Conservation (phyloP, 2,888 invertebrate species). For the Diplolepis rosae region DNA sequence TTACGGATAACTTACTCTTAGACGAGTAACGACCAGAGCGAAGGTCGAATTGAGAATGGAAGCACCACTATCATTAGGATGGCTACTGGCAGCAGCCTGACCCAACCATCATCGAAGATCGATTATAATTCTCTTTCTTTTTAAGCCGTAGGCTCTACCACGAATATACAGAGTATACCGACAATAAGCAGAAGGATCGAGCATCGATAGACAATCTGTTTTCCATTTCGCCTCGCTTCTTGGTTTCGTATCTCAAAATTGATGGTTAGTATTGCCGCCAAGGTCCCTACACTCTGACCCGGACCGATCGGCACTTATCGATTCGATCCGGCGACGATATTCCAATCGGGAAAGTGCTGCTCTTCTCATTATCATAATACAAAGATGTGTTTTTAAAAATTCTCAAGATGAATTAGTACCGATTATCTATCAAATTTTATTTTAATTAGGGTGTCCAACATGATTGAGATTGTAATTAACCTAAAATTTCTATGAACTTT, state of each 20-base stretch:
- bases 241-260: conserved; percentile 50
- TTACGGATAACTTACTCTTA: conserved; percentile 47
- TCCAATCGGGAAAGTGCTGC: conserved; percentile 8
- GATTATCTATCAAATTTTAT: too few species aligned
- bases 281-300: conserved; percentile 43
- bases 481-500: too few species aligned
- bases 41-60: conserved; percentile 48
- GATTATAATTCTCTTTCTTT: conserved; percentile 51
- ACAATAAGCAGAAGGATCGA: conserved; percentile 33
- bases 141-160: conserved; percentile 30
- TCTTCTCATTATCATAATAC: too few species aligned
- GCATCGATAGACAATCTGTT: conserved; percentile 46
- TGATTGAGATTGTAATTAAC: too few species aligned
- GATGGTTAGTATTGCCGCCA: conserved; percentile 51
- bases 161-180: conserved; percentile 34
- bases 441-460: too few species aligned
- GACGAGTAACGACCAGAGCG: conserved; percentile 52
- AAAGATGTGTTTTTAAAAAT: too few species aligned
- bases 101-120: conserved; percentile 53
- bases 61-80: conserved; percentile 58
- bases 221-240: conserved; percentile 40
- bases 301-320: conserved; percentile 59
- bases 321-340: conserved; percentile 55
- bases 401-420: too few species aligned
- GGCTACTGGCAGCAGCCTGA: conserved; percentile 55